Evolutionary conservation across 2,888 invertebrate species (phyloP).

Genomic region (Empis stercorea): DNA sequence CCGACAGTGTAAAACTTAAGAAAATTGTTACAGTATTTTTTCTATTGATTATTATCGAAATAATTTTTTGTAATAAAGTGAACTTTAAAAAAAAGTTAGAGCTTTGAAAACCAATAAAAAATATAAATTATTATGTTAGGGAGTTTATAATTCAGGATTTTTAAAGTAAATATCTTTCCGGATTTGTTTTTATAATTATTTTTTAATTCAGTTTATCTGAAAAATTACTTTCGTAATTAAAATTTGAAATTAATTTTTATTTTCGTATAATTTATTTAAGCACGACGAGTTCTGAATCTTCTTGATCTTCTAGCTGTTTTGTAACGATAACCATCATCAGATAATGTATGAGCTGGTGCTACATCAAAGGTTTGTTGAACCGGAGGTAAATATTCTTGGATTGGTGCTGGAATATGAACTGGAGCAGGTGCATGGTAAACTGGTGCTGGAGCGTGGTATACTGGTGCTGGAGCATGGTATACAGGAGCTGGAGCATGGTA

Average conservation of each 20-base stretch:
- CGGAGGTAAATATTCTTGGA: conserved; percentile 22
- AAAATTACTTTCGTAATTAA: too few relatives aligned
- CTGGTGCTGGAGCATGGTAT: not conserved
- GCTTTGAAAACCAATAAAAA: too few relatives aligned
- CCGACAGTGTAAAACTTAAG: too few relatives aligned
- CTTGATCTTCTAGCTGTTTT: not conserved
- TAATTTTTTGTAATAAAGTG: too few relatives aligned
- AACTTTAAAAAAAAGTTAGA: too few relatives aligned
- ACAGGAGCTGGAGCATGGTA: not conserved
- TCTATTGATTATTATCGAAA: too few relatives aligned
- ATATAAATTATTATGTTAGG: too few relatives aligned
- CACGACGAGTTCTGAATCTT: not conserved
- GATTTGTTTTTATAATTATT: too few relatives aligned
- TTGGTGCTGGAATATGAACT: not conserved
- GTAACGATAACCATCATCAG: conserved; percentile 7
- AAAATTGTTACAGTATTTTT: too few relatives aligned
- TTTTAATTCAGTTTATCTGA: too few relatives aligned
- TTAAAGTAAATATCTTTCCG: too few relatives aligned
- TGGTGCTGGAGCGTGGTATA: not conserved
- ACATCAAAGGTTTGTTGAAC: not conserved
- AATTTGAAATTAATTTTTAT: not conserved
- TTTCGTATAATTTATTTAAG: not conserved
- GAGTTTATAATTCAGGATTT: too few relatives aligned
- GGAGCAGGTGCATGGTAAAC: not conserved
- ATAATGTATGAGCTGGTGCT: conserved; percentile 2